Base-by-base conservation (phyloP, 2,888 invertebrate species). In the Drosophila basisetae region DNA sequence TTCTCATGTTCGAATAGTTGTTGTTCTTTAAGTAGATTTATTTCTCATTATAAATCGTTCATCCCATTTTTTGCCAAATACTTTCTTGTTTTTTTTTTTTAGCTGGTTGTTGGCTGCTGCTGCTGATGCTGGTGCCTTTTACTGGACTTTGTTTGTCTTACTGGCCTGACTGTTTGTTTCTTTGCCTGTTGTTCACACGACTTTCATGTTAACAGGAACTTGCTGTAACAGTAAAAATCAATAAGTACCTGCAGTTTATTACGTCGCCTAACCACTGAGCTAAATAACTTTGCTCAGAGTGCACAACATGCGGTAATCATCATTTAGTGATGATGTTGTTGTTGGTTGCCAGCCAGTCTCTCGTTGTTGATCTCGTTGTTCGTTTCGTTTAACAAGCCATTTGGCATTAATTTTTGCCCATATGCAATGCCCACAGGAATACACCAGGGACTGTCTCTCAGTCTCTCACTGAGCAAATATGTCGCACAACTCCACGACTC, bases 391-490 rank as follows among this genome's bases (percentile, higher is more conserved):
- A 82, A 84, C 84, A 82, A 79, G 84, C 82, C 73, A 88, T 88
- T 85, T 76, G 89, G 76, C 85, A 85, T 84, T 85, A 88, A 90
- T 88, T 90, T 84, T 76, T 84, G 85, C 85, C 82, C 89, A 83
- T 84, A 89, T 86, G 89, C 87, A 89, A 84, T 81, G 75, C 68
- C 76, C 54, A 47, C 39, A 50, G 54, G 58, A 30, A 80, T 78
- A 43, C 84, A 30, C 84, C 84, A 89, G 90, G 84, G 84, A 89
- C 81, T 50, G 62, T 65, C 52, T 67, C 56, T 62, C 77, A 30
- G 59, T 68, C 60, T 67, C 58, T 62, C 73, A 67, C 69, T 72
- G 68, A 73, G 82, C 72, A 83, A 83, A 90, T 85, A 90, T 87
- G 86, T 90, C 90, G 90, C 78, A 79, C 63, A 66, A 56, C 64